Evolutionary conservation across 2,888 invertebrate species (phyloP).

Genomic region (Portevinia maculata): DNA sequence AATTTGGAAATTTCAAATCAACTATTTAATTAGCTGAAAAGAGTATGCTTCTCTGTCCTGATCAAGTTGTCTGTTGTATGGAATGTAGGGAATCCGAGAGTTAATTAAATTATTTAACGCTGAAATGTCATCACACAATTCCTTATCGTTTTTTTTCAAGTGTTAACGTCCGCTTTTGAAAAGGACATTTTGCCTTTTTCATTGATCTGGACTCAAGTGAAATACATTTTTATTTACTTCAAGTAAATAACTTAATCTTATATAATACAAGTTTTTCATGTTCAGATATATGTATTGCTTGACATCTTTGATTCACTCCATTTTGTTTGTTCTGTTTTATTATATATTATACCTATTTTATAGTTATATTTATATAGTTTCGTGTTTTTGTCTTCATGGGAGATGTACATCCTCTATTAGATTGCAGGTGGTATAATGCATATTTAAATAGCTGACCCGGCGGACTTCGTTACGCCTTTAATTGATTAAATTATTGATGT

Average conservation of each 20-base stretch:
- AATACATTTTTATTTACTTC: constrained; percentile 28
- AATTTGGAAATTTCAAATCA: constrained; percentile 71
- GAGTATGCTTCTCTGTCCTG: constrained; percentile 53
- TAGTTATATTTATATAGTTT: no score
- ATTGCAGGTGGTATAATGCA: no score
- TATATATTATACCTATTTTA: no score
- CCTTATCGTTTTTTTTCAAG: constrained; percentile 28
- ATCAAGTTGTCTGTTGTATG: constrained; percentile 58
- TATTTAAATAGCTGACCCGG: no score
- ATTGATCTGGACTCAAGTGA: not conserved
- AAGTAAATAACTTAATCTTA: constrained; percentile 36
- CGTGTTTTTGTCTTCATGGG: no score
- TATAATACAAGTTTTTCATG: constrained; percentile 14
- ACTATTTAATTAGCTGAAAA: constrained; percentile 71
- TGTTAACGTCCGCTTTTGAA: constrained; percentile 23
- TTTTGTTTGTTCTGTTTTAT: no score
- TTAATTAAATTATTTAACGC: constrained; percentile 67
- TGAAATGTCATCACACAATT: constrained; percentile 63
- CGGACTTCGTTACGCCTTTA: no score
- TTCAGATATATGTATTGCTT: constrained; percentile 11
- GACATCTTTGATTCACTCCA: no score
- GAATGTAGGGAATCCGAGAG: constrained; percentile 66
- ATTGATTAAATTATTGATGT: no score
- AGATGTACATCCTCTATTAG: no score
- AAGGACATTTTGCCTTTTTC: constrained; percentile 6